A percentile compares a stretch with the other conserved stretches of the same genome.
phyloP scores from a whole-genome alignment of 2,113 vertebrate genomes.

The Oreochromis tanganicae region DNA sequence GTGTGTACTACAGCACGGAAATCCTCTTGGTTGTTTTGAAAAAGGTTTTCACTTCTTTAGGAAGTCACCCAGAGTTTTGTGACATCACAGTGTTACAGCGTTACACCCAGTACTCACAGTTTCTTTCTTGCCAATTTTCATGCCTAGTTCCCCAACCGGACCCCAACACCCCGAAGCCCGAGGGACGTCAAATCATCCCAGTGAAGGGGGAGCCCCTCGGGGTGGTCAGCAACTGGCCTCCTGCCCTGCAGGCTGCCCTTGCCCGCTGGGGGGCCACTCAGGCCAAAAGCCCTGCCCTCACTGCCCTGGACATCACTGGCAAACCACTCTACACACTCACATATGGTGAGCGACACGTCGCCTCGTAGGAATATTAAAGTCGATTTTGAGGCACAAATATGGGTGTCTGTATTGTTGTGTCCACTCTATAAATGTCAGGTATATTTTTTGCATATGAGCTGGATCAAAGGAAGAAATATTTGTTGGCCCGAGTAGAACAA shows the following conservation, averaged over 20 bases:
- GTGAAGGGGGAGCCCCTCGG: constrained; percentile 96
- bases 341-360: constrained; percentile 76
- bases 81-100: accelerated
- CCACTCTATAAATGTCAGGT: background rate
- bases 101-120: background rate
- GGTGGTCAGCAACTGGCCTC: constrained; percentile 97
- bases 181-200: constrained; percentile 93
- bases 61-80: background rate
- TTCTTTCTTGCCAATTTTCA: background rate
- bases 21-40: background rate
- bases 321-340: constrained; percentile 94
- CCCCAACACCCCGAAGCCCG: constrained; percentile 93
- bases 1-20: accelerated
- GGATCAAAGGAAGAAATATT: background rate
- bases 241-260: constrained; percentile 90
- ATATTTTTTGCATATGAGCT: background rate
- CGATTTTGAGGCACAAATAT: background rate
- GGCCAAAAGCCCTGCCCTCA: constrained; percentile 92
- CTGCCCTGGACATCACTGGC: constrained; percentile 87
- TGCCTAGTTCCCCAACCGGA: constrained; percentile 87
- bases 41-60: background rate
- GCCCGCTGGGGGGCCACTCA: constrained; percentile 97
- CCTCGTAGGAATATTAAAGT: background rate
- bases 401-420: background rate
- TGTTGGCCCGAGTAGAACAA: background rate